phyloP scores from a whole-genome alignment of 2,888 invertebrate species.

The Nebria brevicollis region DNA sequence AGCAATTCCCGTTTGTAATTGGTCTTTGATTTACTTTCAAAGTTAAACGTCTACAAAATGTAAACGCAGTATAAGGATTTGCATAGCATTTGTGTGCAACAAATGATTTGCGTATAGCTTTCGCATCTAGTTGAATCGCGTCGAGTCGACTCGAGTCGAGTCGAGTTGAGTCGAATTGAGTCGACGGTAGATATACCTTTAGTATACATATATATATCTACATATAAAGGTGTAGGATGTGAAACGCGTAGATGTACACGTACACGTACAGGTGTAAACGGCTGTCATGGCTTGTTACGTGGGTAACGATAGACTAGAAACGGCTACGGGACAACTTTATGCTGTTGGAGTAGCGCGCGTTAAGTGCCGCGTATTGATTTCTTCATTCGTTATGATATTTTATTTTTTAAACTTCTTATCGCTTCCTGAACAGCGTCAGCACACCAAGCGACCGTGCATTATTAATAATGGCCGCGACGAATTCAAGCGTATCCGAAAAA shows the following conservation, averaged over 20 bases:
- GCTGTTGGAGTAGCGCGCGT: slow-evolving; percentile 20
- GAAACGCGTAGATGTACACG: neutral
- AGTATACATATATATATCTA: neutral
- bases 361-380: slow-evolving; percentile 45
- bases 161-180: neutral
- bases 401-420: slow-evolving; percentile 47
- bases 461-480: slow-evolving; percentile 40
- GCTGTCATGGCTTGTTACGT: slow-evolving; percentile 4
- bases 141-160: neutral
- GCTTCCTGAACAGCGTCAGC: slow-evolving; percentile 42
- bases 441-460: slow-evolving; percentile 33
- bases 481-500: slow-evolving; percentile 21
- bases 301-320: neutral
- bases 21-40: slow-evolving; percentile 43
- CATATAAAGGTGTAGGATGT: neutral
- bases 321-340: neutral
- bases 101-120: slow-evolving; percentile 3
- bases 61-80: slow-evolving; percentile 24
- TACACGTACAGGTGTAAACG: slow-evolving; percentile 6
- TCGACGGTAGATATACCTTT: neutral
- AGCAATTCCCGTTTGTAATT: slow-evolving; percentile 42
- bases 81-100: slow-evolving; percentile 7
- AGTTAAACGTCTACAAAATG: slow-evolving; percentile 36
- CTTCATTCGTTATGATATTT: slow-evolving; percentile 41
- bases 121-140: neutral